Evolutionary conservation across 2,113 vertebrate genomes (phyloP), one percentile per base, ranked within the genome.

Genomic region (Thryonomys swinderianus): DNA sequence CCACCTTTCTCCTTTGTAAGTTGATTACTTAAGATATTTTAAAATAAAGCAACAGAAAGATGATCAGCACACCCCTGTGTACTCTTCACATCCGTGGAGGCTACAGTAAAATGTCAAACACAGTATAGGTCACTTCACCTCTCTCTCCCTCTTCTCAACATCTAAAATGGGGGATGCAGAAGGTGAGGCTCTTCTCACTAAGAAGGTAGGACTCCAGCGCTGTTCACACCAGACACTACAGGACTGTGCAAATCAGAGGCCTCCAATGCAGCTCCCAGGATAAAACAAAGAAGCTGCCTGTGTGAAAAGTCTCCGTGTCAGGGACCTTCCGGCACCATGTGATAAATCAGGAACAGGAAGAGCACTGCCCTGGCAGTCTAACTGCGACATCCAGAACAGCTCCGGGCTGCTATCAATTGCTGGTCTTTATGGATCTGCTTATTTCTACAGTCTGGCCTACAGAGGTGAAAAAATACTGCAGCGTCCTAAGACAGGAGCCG

Each of bases 381-480:
- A 84, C 74, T 79, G 87, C 48, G 74, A 53, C 94, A 96, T 95
- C 88, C 92, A 85, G 69, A 89, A 74, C 85, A 82, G 80, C 94
- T 84, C 55, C 17, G 21, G 97, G 83, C 91, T 97, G 96, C 97
- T 90, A 89, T 91, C 95, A 96, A 96, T 94, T 85, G 83, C 71
- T 55, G 93, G 91, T 64, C 86, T 92, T 78, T 85, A 14, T 27
- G 91, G 82, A 76, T 85, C 88, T 95, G 78, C 94, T 96, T 94
- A 79, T 95, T 92, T 90, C 85, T 79, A 73, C 48, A 90, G 95
- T 93, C 90, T 95, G 94, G 87, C 66, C 86, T 66, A 84, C 57
- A 94, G 96, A 97, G 86, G 91, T 20, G 48, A 94, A 73, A 80
- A 40, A 86, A 94, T 16, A n/a, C 8, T 7, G 74, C 90, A 87